Evolutionary conservation across 1,140 invertebrate species (phyloP).

Genomic region (Bombus polaris): DNA sequence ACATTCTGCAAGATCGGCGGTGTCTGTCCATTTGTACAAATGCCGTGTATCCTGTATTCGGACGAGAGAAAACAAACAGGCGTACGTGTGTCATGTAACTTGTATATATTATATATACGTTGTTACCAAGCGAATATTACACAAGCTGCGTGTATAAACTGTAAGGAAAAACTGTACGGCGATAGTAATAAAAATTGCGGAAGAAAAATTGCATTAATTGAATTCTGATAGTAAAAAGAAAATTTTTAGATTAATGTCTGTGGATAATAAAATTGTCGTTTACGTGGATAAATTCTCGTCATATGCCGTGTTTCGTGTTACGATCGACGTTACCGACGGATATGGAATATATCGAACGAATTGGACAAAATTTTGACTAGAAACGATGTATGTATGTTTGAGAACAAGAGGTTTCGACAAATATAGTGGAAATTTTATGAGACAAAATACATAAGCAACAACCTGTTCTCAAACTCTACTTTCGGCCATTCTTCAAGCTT

Average conservation of each 20-base stretch:
- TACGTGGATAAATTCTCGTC: not conserved
- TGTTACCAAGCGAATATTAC: conserved; percentile 68
- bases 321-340: not conserved
- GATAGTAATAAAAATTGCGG: conserved; percentile 6
- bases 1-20: conserved; percentile 79
- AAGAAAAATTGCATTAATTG: not conserved
- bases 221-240: not conserved
- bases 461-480: too few species aligned
- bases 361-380: not conserved
- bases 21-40: conserved; percentile 68
- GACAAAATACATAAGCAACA: too few species aligned
- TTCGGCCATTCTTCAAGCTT: rapidly evolving
- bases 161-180: conserved; percentile 7
- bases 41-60: conserved; percentile 54
- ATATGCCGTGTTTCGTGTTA: not conserved
- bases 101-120: conserved; percentile 50
- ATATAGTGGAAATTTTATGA: not conserved
- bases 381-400: not conserved
- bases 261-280: not conserved
- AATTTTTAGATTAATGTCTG: not conserved
- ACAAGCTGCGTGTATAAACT: conserved; percentile 68
- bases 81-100: conserved; percentile 2
- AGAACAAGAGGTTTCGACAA: not conserved
- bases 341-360: not conserved
- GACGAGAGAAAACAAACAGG: conserved; percentile 34